Percentiles rank a stretch among this genome's conserved stretches.
phyloP scores from a whole-genome alignment of 2,888 invertebrate species.

The Drepana falcataria region DNA sequence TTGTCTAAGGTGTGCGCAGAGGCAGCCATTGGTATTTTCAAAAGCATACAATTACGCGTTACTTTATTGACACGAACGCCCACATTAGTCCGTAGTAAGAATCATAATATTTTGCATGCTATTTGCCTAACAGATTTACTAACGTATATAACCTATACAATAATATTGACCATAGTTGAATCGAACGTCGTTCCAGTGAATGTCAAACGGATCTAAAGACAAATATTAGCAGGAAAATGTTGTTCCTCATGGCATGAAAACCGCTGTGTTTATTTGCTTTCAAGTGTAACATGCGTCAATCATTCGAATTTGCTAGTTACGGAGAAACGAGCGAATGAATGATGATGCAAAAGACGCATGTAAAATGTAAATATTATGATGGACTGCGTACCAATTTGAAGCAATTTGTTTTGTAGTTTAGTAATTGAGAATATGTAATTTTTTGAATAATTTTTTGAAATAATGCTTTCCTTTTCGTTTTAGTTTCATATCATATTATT shows the following conservation, averaged over 20 bases:
- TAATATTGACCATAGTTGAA: not conserved
- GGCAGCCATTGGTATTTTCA: too few species aligned
- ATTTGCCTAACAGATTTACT: not conserved
- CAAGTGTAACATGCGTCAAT: constrained; percentile 37
- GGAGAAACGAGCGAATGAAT: not conserved
- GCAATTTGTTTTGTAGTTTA: too few species aligned
- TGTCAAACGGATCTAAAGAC: constrained; percentile 3
- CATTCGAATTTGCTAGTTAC: not conserved
- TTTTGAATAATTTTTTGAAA: too few species aligned
- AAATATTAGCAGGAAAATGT: constrained; percentile 16
- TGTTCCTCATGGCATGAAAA: constrained; percentile 1
- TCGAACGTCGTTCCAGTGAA: not conserved
- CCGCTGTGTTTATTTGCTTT: constrained; percentile 21
- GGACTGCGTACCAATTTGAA: not conserved
- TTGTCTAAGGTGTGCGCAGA: too few species aligned
- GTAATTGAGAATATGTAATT: too few species aligned
- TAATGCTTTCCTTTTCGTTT: too few species aligned
- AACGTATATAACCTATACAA: not conserved
- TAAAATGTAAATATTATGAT: constrained; percentile 11
- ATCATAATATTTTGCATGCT: not conserved
- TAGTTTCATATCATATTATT: too few species aligned
- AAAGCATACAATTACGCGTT: too few species aligned
- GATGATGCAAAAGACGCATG: constrained; percentile 4
- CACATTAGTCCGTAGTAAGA: not conserved
- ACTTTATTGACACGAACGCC: not conserved